Conservation (phyloP, 2,113 vertebrate species). For the Rhinichthys klamathensis region DNA sequence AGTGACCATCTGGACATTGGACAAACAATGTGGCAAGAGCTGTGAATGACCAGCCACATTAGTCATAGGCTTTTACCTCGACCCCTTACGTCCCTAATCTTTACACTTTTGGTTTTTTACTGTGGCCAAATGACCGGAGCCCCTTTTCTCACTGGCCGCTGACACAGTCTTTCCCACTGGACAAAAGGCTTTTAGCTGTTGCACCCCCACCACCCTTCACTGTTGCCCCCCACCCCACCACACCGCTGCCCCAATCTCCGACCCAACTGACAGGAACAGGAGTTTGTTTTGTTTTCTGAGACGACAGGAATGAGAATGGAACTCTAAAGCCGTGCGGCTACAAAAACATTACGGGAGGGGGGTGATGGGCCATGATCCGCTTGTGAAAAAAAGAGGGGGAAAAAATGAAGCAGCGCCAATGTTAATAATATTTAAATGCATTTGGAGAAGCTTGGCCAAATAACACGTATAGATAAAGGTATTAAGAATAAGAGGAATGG, state of each 20-base stretch:
- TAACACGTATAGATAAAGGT: conserved; percentile 69
- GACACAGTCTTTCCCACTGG: conserved; percentile 74
- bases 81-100: conserved; percentile 75
- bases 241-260: conserved; percentile 43
- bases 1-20: conserved; percentile 75
- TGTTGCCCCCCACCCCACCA: conserved; percentile 62
- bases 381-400: conserved; percentile 46
- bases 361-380: conserved; percentile 46
- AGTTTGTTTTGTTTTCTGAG: conserved; percentile 74
- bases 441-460: conserved; percentile 68
- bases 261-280: conserved; percentile 66
- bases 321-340: conserved; percentile 43
- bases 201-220: conserved; percentile 64
- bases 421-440: conserved; percentile 69
- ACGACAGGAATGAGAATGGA: conserved; percentile 55
- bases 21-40: conserved; percentile 72
- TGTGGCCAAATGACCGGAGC: conserved; percentile 68
- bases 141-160: conserved; percentile 65
- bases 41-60: conserved; percentile 76
- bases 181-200: conserved; percentile 76
- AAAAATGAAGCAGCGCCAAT: conserved; percentile 50
- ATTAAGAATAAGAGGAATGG: conserved; percentile 70
- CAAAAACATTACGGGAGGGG: conserved; percentile 40
- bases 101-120: conserved; percentile 71
- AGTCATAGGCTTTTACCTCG: conserved; percentile 85